Evolutionary conservation across 2,888 invertebrate genomes (phyloP), one percentile per base, ranked within the genome.

Genomic region (Notocelia uddmanniana): DNA sequence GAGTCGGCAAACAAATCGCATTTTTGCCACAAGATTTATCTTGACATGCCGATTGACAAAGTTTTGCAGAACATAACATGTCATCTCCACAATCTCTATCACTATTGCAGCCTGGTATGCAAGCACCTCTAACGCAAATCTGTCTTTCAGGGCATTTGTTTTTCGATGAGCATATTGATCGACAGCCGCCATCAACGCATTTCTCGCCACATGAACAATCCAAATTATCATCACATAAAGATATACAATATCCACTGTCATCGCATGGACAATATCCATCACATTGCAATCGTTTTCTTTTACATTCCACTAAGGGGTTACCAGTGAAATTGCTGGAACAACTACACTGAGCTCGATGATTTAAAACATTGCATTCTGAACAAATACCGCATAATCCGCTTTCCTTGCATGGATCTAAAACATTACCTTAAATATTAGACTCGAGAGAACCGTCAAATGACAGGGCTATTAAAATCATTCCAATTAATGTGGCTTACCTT

Each of bases 281-380:
- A 82, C 98, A 98, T 66, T 95, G 94, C 62, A 95, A 90, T 69
- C 95, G 95, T 62, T 97, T 96, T 85, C 95, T 95, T 64, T 95
- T 95, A 82, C 98, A 98, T 76, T 96, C 95, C 1, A 96, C 95
- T 6, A 97, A 92, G 2, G 98, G 97, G 89, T 98, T 97, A 0
- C 98, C 98, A 48, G 96, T 94, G 79, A 96, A 97, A 82, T 96
- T 96, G 62, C 95, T 92, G 2, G 97, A 96, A 80, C 98, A 98
- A 82, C 96, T 97, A 83, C 98, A 98, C 82, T 97, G 97, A 0
- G 97, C 96, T 34, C 97, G 96, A 83, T 98, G 98, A 85, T 97
- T 97, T 68, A 96, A 94, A 3, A 98, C 97, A 81, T 95, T 94
- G 81, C 98, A 98, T 66, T 96, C 95, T 19, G 98, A 97, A 85